Conservation (phyloP, 2,888 invertebrate species). For the Cephus spinipes region DNA sequence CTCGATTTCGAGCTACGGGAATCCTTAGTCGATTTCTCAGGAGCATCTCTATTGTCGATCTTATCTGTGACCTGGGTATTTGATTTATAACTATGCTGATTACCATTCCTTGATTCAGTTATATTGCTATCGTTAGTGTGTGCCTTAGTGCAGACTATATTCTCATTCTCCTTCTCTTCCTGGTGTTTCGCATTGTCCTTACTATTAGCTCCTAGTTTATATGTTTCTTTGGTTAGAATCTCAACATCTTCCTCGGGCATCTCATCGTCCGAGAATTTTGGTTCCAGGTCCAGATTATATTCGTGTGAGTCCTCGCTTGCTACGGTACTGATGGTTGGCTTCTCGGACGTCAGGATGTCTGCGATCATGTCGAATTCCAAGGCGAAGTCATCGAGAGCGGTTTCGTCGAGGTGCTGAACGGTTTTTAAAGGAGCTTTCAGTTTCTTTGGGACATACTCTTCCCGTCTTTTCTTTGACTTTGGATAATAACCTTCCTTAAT, state of each 20-base stretch:
- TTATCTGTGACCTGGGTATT: not conserved
- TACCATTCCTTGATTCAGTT: not conserved
- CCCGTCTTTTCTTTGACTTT: slow-evolving; percentile 58
- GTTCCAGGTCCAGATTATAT: slow-evolving; percentile 44
- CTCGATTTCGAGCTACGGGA: not conserved
- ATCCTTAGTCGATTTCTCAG: not conserved
- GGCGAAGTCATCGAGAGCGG: slow-evolving; percentile 61
- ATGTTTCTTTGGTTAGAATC: slow-evolving; percentile 46
- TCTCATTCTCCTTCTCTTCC: slow-evolving; percentile 33
- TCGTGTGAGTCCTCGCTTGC: slow-evolving; percentile 44
- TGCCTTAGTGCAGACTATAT: not conserved
- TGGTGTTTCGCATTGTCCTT: slow-evolving; percentile 17
- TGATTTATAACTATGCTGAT: not conserved
- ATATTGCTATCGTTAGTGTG: not conserved
- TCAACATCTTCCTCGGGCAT: slow-evolving; percentile 52
- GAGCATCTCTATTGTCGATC: not conserved
- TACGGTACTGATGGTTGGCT: slow-evolving; percentile 17
- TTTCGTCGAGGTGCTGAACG: slow-evolving; percentile 46
- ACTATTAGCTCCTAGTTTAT: slow-evolving; percentile 1
- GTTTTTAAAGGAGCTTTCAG: slow-evolving; percentile 57
- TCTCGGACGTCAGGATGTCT: slow-evolving; percentile 57
- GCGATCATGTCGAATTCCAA: slow-evolving; percentile 66
- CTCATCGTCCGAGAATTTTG: slow-evolving; percentile 58
- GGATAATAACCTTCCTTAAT: slow-evolving; percentile 58
- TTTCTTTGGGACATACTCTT: slow-evolving; percentile 63